A percentile compares a stretch with the other conserved stretches of the same genome.
These are phyloP conservation scores for Nycticebus coucang DNA, from an alignment of 2,113 vertebrate species.

Conservation along the genomic window DNA sequence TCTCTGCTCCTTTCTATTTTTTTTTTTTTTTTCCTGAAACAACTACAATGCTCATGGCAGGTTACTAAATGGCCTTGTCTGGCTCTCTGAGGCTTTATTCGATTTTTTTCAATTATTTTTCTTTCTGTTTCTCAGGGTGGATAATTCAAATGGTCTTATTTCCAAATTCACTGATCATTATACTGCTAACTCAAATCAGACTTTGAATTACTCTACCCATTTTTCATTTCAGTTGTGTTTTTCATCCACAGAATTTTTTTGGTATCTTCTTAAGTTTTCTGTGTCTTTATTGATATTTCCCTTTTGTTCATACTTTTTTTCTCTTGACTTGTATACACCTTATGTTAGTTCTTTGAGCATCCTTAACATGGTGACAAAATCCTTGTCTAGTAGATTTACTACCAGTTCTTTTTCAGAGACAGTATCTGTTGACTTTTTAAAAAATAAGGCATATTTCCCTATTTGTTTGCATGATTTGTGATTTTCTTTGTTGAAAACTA, in stretches of 20 bases:
- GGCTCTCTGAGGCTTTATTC: not conserved
- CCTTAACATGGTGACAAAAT: not conserved
- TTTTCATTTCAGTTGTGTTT: not conserved
- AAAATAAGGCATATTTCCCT: not conserved
- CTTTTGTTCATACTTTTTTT: not conserved
- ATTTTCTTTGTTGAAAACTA: not conserved
- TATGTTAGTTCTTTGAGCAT: not conserved
- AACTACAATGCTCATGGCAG: not conserved
- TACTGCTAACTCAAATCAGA: not conserved
- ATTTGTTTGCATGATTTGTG: not conserved
- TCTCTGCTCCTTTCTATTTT: not conserved
- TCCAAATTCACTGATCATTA: not conserved
- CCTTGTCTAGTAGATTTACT: not conserved
- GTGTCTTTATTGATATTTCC: not conserved
- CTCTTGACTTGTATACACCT: not conserved
- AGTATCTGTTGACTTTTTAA: not conserved
- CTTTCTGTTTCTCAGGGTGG: not conserved
- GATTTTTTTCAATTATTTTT: not conserved
- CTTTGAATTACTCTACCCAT: not conserved
- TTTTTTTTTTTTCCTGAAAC: not conserved
- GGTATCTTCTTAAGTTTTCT: not conserved
- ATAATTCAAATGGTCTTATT: not conserved
- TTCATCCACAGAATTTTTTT: not conserved
- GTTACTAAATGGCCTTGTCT: rapidly evolving
- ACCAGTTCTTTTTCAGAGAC: not conserved